Evolutionary conservation across 2,113 vertebrate genomes (phyloP).

Genomic region (Forbesichthys papilliferus): DNA sequence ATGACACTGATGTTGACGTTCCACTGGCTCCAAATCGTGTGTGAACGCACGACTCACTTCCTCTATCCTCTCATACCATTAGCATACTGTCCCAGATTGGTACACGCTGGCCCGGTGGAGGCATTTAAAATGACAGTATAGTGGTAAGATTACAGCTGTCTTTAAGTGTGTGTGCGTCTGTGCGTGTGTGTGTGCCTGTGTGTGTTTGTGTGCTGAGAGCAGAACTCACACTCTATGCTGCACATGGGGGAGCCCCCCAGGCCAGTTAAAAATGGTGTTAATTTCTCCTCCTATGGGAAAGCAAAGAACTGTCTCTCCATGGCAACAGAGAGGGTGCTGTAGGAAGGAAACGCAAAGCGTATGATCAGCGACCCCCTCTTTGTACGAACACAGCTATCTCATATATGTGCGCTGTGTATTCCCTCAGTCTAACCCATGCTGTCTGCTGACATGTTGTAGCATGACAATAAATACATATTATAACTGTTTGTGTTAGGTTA

Average conservation of each 20-base stretch:
- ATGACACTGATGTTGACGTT: constrained; percentile 55
- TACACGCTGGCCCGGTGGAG: constrained; percentile 51
- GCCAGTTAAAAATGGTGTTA: constrained; percentile 86
- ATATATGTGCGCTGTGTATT: constrained; percentile 33
- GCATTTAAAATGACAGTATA: constrained; percentile 63
- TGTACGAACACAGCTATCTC: constrained; percentile 42
- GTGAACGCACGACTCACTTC: constrained; percentile 53
- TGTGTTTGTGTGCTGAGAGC: constrained; percentile 49
- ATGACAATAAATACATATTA: constrained; percentile 3
- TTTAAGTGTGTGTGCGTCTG: constrained; percentile 29
- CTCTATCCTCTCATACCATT: constrained; percentile 34
- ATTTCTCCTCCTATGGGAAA: constrained; percentile 84
- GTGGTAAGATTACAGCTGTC: constrained; percentile 61
- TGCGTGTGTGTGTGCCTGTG: constrained; percentile 13
- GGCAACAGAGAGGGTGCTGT: constrained; percentile 83
- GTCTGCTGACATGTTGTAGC: not conserved
- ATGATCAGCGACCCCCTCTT: constrained; percentile 78
- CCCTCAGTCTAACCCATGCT: not conserved
- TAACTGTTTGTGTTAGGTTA: not conserved
- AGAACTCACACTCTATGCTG: constrained; percentile 72
- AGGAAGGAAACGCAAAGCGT: constrained; percentile 77
- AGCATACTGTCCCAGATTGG: constrained; percentile 57
- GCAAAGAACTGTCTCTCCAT: constrained; percentile 81
- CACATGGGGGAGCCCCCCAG: constrained; percentile 79
- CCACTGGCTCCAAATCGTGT: constrained; percentile 45